Percentiles rank a stretch among this genome's conserved stretches.
phyloP scores from a whole-genome alignment of 2,113 vertebrate genomes.

The Lontra canadensis region DNA sequence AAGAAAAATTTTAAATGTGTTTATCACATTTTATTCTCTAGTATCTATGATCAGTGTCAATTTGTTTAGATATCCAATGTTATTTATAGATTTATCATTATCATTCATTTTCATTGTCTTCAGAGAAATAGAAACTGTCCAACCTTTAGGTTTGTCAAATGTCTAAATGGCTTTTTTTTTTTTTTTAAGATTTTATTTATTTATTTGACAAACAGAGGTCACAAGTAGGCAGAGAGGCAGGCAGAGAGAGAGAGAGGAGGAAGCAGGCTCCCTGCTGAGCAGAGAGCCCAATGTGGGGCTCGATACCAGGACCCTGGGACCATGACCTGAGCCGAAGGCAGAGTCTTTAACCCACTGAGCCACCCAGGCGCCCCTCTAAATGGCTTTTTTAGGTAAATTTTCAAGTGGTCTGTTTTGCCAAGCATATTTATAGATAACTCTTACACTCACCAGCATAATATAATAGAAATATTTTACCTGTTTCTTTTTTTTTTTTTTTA shows the following conservation, averaged over 20 bases:
- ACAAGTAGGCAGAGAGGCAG: too few species aligned
- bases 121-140: background rate
- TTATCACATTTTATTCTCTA: background rate
- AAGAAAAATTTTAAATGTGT: background rate
- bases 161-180: background rate
- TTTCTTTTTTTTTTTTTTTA: background rate
- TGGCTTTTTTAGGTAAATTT: background rate
- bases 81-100: background rate
- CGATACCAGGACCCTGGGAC: too few species aligned
- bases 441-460: background rate
- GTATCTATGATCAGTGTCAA: background rate
- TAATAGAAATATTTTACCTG: background rate
- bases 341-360: too few species aligned
- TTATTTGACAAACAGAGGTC: too few species aligned
- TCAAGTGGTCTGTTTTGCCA: background rate
- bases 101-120: background rate
- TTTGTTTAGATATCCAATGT: background rate
- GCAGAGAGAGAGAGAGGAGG: too few species aligned
- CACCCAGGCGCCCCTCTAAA: background rate
- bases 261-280: too few species aligned
- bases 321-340: too few species aligned
- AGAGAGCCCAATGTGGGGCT: too few species aligned
- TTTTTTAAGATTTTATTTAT: too few species aligned
- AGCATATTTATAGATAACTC: background rate
- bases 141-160: background rate